Evolutionary conservation across 1,140 invertebrate genomes (phyloP), one percentile per base, ranked within the genome.

Genomic region (Contarinia nasturtii): DNA sequence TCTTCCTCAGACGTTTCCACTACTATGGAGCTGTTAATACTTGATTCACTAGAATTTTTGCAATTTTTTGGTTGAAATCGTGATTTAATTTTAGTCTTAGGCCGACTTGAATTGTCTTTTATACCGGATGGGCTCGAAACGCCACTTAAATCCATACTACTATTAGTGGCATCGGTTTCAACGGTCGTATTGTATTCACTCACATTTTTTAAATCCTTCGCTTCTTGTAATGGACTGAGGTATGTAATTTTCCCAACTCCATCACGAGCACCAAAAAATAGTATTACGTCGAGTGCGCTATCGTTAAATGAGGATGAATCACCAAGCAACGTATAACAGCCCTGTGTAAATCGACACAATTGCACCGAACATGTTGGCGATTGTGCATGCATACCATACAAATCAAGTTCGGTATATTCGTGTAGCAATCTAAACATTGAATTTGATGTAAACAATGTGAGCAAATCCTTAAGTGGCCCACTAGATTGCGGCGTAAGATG

Each of bases 301-400:
- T 61, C 59, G 36, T 61, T 56, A 55, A 68, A 70, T 2, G 68
- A 53, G 33, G 58, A 33, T 18, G 53, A 54, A 45, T 63, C 60
- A 45, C 55, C 57, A 5, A 64, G 44, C 1, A 65, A 53, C 0
- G 74, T 74, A 51, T 80, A 82, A 56, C 70, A 71, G 7, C 76
- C 79, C 19, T 69, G 61, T 1, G 64, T 64, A 79, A 79, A 82
- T 51, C 72, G 71, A 58, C 82, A 79, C 42, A 83, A 55, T 57
- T 82, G 75, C 34, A 74, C 60, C 50, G 65, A 61, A 61, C 70
- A 61, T 37, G 56, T 66, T 49, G 75, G 65, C 15, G 48, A 55
- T 51, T 48, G 45, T 61, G 60, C 55, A 53, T 59, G 53, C 1
- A 60, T 48, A 0, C 64, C 64, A 8, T 59, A 52, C 17, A 78